Conservation (phyloP, 2,113 vertebrate genomes). For the Proteles cristata region DNA sequence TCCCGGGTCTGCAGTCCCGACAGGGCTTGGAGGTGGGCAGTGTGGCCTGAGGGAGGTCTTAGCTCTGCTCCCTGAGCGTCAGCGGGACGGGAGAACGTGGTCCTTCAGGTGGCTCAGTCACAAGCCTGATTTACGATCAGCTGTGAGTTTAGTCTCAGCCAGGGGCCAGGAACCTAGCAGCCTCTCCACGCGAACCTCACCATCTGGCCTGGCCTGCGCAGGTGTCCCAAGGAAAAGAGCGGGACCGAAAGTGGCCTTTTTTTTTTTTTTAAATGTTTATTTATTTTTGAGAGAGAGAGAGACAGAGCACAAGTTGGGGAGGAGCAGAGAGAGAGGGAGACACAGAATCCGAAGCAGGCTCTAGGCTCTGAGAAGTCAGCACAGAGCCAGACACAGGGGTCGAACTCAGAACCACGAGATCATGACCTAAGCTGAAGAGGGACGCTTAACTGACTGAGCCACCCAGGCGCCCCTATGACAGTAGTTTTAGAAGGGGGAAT, state of each 20-base stretch:
- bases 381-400: too few species aligned
- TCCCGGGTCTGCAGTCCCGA: neutral
- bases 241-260: neutral
- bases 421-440: too few species aligned
- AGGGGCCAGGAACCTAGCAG: neutral
- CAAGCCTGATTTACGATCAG: neutral
- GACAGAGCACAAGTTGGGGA: too few species aligned
- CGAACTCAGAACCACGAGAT: too few species aligned
- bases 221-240: neutral
- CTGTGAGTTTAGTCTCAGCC: neutral
- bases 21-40: neutral
- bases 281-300: too few species aligned
- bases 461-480: too few species aligned
- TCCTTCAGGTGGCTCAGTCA: neutral
- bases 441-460: too few species aligned
- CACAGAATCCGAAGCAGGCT: too few species aligned
- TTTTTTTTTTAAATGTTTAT: too few species aligned
- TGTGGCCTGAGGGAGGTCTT: neutral
- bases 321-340: too few species aligned
- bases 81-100: neutral
- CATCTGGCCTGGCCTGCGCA: neutral
- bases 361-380: too few species aligned
- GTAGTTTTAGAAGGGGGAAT: neutral
- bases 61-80: neutral
- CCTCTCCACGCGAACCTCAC: neutral